Evolutionary conservation across 2,113 vertebrate species (phyloP), one percentile per base, ranked within the genome.

Genomic region (Condylura cristata): DNA sequence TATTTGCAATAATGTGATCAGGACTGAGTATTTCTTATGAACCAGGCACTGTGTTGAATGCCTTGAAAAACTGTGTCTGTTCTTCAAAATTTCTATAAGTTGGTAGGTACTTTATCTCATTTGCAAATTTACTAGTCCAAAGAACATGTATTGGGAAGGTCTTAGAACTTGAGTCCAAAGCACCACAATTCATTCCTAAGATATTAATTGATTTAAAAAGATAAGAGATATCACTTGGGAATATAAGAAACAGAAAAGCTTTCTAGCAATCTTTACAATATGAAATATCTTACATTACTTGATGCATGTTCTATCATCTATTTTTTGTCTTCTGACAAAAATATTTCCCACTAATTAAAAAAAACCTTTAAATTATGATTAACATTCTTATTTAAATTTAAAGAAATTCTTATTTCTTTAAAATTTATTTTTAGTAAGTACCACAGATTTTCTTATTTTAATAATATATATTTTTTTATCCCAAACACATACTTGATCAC

Each of bases 361-460:
- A 95, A 78, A 61, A 61, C 5, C 51, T 91, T 60, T 68, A 93
- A 82, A 28, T 91, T 79, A 34, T 32, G 44, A 1, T 8, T 71
- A 75, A 48, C 72, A 72, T 26, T 11, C 26, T 76, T 87, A 37
- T 18, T 65, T 86, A 26, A 46, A n/a, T n/a, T n/a, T n/a, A n/a
- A n/a, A n/a, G n/a, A n/a, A n/a, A n/a, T n/a, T 1, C 6, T 20
- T 26, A 48, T 83, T 91, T 32, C 78, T n/a, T 95, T 92, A 89
- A 90, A 93, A 48, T 51, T 3, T 74, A 83, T 74, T 78, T 56
- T 61, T 89, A 92, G 41, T 6, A 85, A 90, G 48, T 4, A 63
- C 34, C 60, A 72, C 63, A 48, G 22, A 61, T 81, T 78, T 89
- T 89, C 30, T 87, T 93, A 44, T 30, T 72, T 76, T 86, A 76